Conservation (phyloP, 2,113 vertebrate species). For the Megaceryle maxima region DNA sequence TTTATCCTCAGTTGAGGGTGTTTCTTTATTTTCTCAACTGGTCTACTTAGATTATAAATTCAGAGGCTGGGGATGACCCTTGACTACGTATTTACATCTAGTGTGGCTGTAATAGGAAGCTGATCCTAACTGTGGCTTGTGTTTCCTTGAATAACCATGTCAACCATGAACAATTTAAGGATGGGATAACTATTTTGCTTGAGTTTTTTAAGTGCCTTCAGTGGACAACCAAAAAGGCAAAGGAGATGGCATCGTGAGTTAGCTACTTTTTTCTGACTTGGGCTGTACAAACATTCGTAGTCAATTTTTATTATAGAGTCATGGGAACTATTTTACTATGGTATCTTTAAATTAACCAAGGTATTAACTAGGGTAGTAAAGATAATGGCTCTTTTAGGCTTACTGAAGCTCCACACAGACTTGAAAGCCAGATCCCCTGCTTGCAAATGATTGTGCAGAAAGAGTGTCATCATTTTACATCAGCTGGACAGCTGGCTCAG, state of each 20-base stretch:
- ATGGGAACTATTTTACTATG: constrained; percentile 6
- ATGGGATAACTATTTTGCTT: not conserved
- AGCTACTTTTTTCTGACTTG: not conserved
- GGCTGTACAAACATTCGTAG: not conserved
- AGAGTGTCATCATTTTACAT: not conserved
- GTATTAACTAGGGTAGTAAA: constrained; percentile 21
- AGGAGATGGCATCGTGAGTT: not conserved
- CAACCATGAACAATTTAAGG: not conserved
- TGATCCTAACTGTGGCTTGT: not conserved
- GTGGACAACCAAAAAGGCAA: not conserved
- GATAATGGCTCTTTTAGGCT: constrained; percentile 3
- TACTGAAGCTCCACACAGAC: not conserved
- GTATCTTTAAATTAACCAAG: constrained; percentile 44
- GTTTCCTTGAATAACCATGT: not conserved
- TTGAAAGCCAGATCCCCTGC: not conserved
- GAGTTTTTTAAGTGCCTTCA: not conserved
- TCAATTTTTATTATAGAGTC: not conserved
- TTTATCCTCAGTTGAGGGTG: not conserved
- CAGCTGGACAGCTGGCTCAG: not conserved
- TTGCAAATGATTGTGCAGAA: not conserved
- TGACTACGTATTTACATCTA: not conserved
- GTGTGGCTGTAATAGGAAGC: not conserved
- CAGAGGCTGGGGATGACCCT: not conserved
- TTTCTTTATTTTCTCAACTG: not conserved
- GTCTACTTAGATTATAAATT: not conserved